These are phyloP conservation scores for Dastarcus helophoroides DNA, from an alignment of 2,888 invertebrate species.

Conservation along the genomic window DNA sequence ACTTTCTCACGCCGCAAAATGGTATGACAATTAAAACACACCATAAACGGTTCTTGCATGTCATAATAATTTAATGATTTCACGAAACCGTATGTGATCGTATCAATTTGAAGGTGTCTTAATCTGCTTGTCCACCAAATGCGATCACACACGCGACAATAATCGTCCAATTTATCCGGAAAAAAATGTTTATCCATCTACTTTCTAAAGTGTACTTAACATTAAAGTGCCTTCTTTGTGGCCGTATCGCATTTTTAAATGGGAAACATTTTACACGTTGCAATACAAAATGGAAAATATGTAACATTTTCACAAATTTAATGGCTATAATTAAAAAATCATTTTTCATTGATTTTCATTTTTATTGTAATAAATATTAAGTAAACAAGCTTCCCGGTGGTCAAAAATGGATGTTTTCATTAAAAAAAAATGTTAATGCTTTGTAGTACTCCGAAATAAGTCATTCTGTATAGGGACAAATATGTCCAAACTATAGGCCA, in stretches of 20 bases:
- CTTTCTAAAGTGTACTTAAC: conserved; percentile 1
- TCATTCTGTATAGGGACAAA: too few relatives aligned
- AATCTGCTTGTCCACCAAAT: conserved; percentile 2
- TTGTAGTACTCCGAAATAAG: too few relatives aligned
- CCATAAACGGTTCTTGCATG: conserved; percentile 4
- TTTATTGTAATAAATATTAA: too few relatives aligned
- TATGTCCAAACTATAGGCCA: too few relatives aligned
- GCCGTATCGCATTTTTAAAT: conserved; percentile 2
- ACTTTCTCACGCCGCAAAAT: conserved; percentile 1
- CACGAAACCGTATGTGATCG: not conserved
- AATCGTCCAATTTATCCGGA: conserved; percentile 1
- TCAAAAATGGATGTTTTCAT: too few relatives aligned
- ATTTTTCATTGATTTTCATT: too few relatives aligned
- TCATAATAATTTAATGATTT: conserved; percentile 1
- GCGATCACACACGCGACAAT: conserved; percentile 1
- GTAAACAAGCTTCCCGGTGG: too few relatives aligned
- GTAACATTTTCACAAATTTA: too few relatives aligned
- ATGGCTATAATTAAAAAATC: too few relatives aligned
- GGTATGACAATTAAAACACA: conserved; percentile 2
- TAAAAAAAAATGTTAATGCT: too few relatives aligned
- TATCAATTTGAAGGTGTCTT: not conserved
- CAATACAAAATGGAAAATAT: too few relatives aligned
- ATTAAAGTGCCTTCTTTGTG: conserved; percentile 1
- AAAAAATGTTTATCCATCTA: conserved; percentile 1
- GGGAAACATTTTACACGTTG: too few relatives aligned